Percentiles rank a stretch among this genome's conserved stretches.
These are phyloP conservation scores for Monochamus saltuarius DNA, from an alignment of 1,140 invertebrate genomes.

Conservation along the genomic window DNA sequence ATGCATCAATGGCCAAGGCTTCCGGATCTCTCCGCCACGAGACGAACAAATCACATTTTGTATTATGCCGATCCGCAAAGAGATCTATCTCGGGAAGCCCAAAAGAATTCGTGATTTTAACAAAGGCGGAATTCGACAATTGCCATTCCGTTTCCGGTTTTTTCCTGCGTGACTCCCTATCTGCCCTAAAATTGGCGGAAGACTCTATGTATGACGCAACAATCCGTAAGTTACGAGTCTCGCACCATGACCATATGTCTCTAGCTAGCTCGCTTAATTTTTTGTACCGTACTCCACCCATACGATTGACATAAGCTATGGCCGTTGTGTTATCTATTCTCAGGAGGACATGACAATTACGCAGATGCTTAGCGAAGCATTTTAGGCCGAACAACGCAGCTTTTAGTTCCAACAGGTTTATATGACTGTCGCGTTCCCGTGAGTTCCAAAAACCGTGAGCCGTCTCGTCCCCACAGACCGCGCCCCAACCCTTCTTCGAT, in stretches of 20 bases:
- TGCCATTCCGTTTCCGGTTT: too few species aligned
- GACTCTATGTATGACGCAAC: conserved; percentile 39
- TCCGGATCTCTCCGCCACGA: too few species aligned
- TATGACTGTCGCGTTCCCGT: conserved; percentile 7
- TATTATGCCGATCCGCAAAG: too few species aligned
- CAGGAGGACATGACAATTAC: conserved; percentile 32
- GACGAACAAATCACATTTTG: too few species aligned
- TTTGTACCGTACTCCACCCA: conserved; percentile 33
- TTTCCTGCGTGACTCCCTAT: conserved; percentile 37
- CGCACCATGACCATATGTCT: conserved; percentile 39
- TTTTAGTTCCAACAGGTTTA: conserved; percentile 21
- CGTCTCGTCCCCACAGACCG: conserved; percentile 7
- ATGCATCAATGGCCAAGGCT: too few species aligned
- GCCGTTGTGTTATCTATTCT: conserved; percentile 43
- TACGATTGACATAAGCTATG: conserved; percentile 37
- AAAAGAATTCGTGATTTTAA: too few species aligned
- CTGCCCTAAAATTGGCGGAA: conserved; percentile 29
- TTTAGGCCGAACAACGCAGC: conserved; percentile 19
- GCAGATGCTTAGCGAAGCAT: conserved; percentile 15
- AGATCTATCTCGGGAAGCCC: too few species aligned
- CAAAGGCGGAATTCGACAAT: too few species aligned
- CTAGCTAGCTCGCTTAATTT: conserved; percentile 29
- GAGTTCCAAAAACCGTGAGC: conserved; percentile 14
- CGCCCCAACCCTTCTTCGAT: conserved; percentile 12
- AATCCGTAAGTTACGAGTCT: conserved; percentile 28